Base-by-base conservation (phyloP, 2,797 vertebrate genomes). In the Catharus ustulatus region DNA sequence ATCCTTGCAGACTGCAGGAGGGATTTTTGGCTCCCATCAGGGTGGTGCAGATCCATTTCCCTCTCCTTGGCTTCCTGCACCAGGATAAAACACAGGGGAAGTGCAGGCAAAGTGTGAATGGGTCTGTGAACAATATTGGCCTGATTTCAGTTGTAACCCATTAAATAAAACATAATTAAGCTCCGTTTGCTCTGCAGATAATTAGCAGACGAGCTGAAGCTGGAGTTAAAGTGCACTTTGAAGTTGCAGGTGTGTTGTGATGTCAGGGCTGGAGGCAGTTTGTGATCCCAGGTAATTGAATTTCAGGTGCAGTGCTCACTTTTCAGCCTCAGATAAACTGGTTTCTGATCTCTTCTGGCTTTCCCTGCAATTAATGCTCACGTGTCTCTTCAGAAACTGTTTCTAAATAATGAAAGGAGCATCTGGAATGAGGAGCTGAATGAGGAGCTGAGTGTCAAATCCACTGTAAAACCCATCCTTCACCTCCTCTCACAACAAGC, bases 111-210 rank as follows among this genome's bases (percentile, higher is more conserved):
- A 48, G 11, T 11, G 46, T 12, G 63, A 78, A 68, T 46, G 49
- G 30, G 10, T 88, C 62, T 19, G 49, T 54, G 83, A 81, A 86
- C 84, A 86, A 52, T 51, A 49, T 6, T 75, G 58, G 46, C 58
- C 48, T 54, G 11, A 58, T 93, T 95, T 88, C 66, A 42, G 16
- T 24, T 87, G 73, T 55, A 84, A 48, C 71, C 76, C 32, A 1
- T 42, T 38, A 86, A 91, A 88, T 93, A 83, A 82, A 79, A 27
- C 45, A 6, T 84, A 84, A 90, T 90, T 87, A 73, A 90, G 78
- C 89, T 62, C 66, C 74, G 2, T 84, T 90, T 84, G 48, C 90
- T 66, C 69, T 76, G 69, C 59, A 71, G 81, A 73, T 93, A 92
- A 92, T 87, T 93, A 95, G 92, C 73, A 93, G 67, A 58, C 66